Evolutionary conservation across 2,797 vertebrate species (phyloP).

Genomic region (Holocentrus rufus): DNA sequence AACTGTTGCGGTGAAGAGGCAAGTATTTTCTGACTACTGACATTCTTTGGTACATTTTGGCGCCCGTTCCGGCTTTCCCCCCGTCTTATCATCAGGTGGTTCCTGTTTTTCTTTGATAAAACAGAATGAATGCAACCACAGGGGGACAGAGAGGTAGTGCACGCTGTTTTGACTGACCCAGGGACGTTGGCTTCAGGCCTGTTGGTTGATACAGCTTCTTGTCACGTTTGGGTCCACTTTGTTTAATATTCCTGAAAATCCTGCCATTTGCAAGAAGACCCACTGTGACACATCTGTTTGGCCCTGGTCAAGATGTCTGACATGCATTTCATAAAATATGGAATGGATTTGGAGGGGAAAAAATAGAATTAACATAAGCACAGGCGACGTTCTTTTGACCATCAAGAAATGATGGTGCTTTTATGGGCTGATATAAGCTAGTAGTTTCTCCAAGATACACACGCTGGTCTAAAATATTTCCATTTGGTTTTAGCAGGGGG

Average conservation of each 20-base stretch:
- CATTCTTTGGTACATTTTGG: conserved; percentile 54
- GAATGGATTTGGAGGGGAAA: conserved; percentile 27
- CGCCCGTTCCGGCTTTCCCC: conserved; percentile 7
- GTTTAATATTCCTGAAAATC: conserved; percentile 39
- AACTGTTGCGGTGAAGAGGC: conserved; percentile 49
- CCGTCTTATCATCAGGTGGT: conserved; percentile 58
- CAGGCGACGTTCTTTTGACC: not conserved
- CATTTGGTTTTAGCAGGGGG: not conserved
- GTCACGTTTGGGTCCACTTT: conserved; percentile 26
- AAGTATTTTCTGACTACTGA: conserved; percentile 73
- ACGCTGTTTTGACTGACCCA: not conserved
- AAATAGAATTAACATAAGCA: conserved; percentile 5
- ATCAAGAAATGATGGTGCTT: conserved; percentile 27
- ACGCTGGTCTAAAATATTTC: conserved; percentile 6
- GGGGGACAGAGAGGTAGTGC: not conserved
- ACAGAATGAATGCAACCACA: conserved; percentile 48
- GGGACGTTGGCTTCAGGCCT: conserved; percentile 22
- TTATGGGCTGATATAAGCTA: conserved; percentile 47
- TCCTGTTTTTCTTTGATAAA: conserved; percentile 39
- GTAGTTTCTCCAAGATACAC: conserved; percentile 32
- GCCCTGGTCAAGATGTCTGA: conserved; percentile 31
- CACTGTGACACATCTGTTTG: conserved; percentile 58
- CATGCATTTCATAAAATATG: conserved; percentile 41
- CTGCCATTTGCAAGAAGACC: conserved; percentile 36
- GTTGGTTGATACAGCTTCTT: conserved; percentile 23